Evolutionary conservation across 1,140 invertebrate genomes (phyloP), one percentile per base, ranked within the genome.

Genomic region (Eumaeus atala): DNA sequence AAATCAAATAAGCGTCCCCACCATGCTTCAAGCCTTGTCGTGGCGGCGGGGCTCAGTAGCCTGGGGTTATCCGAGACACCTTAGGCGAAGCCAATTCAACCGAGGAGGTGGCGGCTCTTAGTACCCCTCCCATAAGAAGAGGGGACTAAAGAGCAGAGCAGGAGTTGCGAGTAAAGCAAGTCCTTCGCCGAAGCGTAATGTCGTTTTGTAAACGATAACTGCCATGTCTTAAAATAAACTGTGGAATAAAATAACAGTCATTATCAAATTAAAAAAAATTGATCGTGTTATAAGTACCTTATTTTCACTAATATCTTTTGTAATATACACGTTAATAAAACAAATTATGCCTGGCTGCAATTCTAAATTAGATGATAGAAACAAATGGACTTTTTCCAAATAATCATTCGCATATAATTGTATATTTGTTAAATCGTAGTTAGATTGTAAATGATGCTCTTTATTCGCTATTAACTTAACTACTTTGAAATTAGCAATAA

Each of bases 261-360:
- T 50, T 34, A n/a, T 50, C 48, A 50, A 35, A 35, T 11, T 16
- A 18, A 7, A 34, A 28, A 14, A 17, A 33, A 14, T 28, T 50
- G 12, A 34, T 16, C 34, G 11, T 8, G 21, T 49, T 11, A 11
- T n/a, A n/a, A 38, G 36, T 38, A 38, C 0, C 11, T n/a, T 38
- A 5, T 5, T 11, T n/a, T n/a, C 9, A 11, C 34, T 28, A 9
- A 49, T 10, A 11, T 49, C 21, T 9, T 11, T 3, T 33, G 33
- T 48, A 18, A n/a, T 18, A 9, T 17, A 21, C 17, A 21, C 10
- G 17, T 48, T 48, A 33, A 21, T 48, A 21, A 21, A 21, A 21
- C 17, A 10, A 4, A n/a, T 38, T n/a, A n/a, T n/a, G 10, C 36
- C 36, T 10, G 36, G 36, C 36, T 38, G 36, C 6, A 38, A 38